Percentiles rank a stretch among this genome's conserved stretches.
Evolutionary conservation across 35 echinoderm and acorn worm species (phyloP).

Genomic region (Ptychodera flava): DNA sequence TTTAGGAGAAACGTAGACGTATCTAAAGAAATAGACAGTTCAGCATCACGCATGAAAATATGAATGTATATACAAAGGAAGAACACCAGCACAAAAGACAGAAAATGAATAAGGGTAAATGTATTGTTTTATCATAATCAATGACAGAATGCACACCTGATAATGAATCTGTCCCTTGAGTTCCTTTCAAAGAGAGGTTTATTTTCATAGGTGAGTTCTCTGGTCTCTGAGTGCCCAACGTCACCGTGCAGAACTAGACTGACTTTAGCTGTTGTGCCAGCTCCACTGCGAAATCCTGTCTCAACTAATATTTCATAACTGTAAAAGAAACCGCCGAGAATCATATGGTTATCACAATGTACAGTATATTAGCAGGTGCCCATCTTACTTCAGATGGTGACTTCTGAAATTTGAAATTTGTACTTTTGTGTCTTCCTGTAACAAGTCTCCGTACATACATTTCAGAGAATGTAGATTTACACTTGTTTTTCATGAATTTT

Average conservation of each 20-base stretch:
- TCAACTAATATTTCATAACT: slow-evolving; percentile 97
- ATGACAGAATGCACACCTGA: slow-evolving; percentile 76
- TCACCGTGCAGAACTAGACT: slow-evolving; percentile 83
- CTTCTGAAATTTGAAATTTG: too few species aligned
- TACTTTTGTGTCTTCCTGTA: too few species aligned
- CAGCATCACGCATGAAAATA: slow-evolving; percentile 83
- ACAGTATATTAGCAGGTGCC: too few species aligned
- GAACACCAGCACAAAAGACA: slow-evolving; percentile 57
- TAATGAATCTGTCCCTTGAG: slow-evolving; percentile 89
- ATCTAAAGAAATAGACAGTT: slow-evolving; percentile 46
- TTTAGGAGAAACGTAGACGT: slow-evolving; percentile 78
- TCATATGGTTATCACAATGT: neutral
- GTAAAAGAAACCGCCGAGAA: neutral
- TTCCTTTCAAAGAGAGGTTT: slow-evolving; percentile 87
- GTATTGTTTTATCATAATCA: slow-evolving; percentile 69
- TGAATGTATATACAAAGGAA: slow-evolving; percentile 66
- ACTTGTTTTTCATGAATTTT: too few species aligned
- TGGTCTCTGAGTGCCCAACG: slow-evolving; percentile 85
- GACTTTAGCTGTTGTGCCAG: slow-evolving; percentile 72
- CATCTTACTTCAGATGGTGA: too few species aligned
- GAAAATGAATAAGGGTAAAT: slow-evolving; percentile 64
- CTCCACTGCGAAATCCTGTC: slow-evolving; percentile 81
- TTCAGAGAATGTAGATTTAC: too few species aligned
- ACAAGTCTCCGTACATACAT: too few species aligned
- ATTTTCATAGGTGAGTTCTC: slow-evolving; percentile 63